phyloP scores from a whole-genome alignment of 23 tunicate genomes.

The Corella eumyota region DNA sequence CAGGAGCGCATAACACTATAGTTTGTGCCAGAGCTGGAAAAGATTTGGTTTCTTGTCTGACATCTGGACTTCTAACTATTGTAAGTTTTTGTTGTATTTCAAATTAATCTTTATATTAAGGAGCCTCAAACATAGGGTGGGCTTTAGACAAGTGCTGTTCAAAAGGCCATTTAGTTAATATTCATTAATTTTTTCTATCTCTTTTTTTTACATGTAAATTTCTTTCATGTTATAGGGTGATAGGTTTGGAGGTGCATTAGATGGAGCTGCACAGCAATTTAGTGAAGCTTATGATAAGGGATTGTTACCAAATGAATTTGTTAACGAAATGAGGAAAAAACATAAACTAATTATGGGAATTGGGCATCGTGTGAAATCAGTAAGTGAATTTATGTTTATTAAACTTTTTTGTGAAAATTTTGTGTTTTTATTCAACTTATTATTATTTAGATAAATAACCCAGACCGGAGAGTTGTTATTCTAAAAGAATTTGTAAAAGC shows the following conservation, averaged over 20 bases:
- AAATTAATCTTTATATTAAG: neutral
- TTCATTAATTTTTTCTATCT: neutral
- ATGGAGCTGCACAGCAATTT: slow-evolving; percentile 96
- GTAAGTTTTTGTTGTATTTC: slow-evolving; percentile 21
- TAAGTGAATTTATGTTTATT: slow-evolving; percentile 13
- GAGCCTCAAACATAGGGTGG: neutral
- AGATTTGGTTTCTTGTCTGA: slow-evolving; percentile 85
- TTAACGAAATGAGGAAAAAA: slow-evolving; percentile 88
- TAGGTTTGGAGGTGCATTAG: slow-evolving; percentile 96
- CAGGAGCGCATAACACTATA: slow-evolving; percentile 99
- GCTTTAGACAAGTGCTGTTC: no score
- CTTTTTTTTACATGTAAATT: neutral
- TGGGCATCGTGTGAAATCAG: slow-evolving; percentile 99
- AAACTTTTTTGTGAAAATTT: neutral
- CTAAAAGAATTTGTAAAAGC: slow-evolving; percentile 82
- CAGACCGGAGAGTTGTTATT: slow-evolving; percentile 89
- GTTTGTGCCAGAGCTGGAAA: slow-evolving; percentile 99
- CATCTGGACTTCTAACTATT: slow-evolving; percentile 93
- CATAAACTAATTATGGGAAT: slow-evolving; percentile 98
- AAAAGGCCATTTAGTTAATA: no score
- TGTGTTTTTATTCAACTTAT: neutral
- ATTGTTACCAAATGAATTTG: slow-evolving; percentile 82
- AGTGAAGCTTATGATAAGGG: slow-evolving; percentile 82
- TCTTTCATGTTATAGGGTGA: slow-evolving; percentile 50
- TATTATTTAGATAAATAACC: slow-evolving; percentile 77